Base-by-base conservation (phyloP, 2,888 invertebrate species). In the Parelbella ahira region DNA sequence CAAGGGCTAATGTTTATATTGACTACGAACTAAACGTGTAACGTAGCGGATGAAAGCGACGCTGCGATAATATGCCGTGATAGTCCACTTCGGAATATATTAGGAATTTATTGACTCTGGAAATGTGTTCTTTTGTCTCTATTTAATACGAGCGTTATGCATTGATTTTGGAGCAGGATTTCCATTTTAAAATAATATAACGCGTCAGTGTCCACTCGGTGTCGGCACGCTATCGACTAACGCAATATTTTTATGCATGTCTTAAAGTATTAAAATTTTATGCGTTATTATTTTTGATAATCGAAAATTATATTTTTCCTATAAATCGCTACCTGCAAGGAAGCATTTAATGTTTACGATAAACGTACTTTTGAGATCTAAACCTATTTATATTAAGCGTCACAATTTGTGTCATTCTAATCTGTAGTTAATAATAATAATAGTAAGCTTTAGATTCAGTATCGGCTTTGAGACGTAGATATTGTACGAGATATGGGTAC, bases 241-340 rank as follows among this genome's bases (percentile, higher is more conserved):
- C 63, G 62, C 63, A 58, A 68, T 77, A 72, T 75, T 75, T 70
- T 74, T 68, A 63, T 67, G 73, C 58, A 63, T 64, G 55, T 61
- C 67, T 70, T 63, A 51, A 62, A 67, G 63, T 58, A 60, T 63
- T 63, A 58, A 63, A 68, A 60, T 60, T 67, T 68, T 61, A 60
- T 60, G 72, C 63, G 68, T 61, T 77, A 68, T 84, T 86, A 86
- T 86, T 86, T 86, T 86, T 86, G 86, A 86, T 86, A 86, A 77
- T 76, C 76, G 69, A 69, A 73, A 77, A 63, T 63, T 75, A 76
- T 80, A 81, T 80, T 83, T 82, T 82, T 77, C 78, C 70, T 81
- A 80, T 70, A 56, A 60, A 62, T 69, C 68, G 76, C 74, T 65
- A 63, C 75, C 77, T 83, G 54, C 62, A 73, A 78, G 83, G 79